Evolutionary conservation across 2,113 vertebrate species (phyloP), one percentile per base, ranked within the genome.

Genomic region (Platycercus adscitus): DNA sequence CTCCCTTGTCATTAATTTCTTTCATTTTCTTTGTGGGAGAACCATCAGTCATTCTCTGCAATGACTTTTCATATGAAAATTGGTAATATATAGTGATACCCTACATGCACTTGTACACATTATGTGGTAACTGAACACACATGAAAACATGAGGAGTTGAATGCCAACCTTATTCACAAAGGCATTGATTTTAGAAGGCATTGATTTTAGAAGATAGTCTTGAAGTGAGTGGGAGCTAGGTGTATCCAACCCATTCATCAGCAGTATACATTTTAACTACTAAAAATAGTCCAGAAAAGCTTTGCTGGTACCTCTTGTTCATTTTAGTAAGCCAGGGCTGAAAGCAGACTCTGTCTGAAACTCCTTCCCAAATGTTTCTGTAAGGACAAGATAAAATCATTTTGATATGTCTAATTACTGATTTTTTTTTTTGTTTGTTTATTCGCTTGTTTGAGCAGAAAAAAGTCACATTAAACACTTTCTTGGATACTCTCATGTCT

Each of bases 401-500:
- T 87, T 69, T 81, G 53, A 53, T 66, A 16, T 82, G 47, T 77
- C 35, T 93, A 44, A 87, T 85, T 89, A 69, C 50, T 92, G 28
- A 58, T 80, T 81, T 50, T 78, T 72, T 88, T 37, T 88, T 37
- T 94, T 39, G n/a, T 66, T 9, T 96, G 55, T 87, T 86, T 97
- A 55, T 97, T 92, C 91, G 55, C 90, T 96, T 93, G 47, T 95
- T 87, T 98, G 89, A 95, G 88, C 98, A 99, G 99, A 99, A 99
- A 98, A 99, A 99, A 96, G 99, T 99, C 96, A 99, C 99, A 29
- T 98, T 99, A 97, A 99, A 99, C 97, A 98, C 98, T 91, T 99
- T 99, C 98, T 98, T 99, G 96, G 99, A 99, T 97, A 99, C 99
- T 6, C 98, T 99, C 95, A 99, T 99, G 99, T 99, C 99, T 65